Conservation (phyloP, 2,888 invertebrate species). For the Coleophora flavipennella region DNA sequence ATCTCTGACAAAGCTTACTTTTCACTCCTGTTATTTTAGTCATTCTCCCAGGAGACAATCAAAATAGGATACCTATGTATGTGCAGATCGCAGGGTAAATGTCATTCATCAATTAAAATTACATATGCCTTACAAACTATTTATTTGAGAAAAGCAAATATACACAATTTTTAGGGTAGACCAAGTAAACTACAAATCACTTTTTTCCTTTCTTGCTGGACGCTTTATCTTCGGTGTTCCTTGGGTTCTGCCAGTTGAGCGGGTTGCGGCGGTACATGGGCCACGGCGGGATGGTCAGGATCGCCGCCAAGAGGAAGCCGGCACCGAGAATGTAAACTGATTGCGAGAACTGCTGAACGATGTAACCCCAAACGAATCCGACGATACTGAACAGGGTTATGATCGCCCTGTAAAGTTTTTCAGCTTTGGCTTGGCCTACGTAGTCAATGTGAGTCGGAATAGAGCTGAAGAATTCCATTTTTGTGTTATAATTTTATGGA, state of each 20-base stretch:
- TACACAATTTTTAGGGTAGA: neutral
- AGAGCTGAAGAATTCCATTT: slow-evolving; percentile 62
- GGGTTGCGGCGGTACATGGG: slow-evolving; percentile 93
- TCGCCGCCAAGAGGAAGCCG: slow-evolving; percentile 88
- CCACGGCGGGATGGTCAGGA: slow-evolving; percentile 96
- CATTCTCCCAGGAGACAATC: too few relatives aligned
- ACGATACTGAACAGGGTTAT: slow-evolving; percentile 92
- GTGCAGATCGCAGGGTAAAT: too few relatives aligned
- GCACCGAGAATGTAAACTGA: slow-evolving; percentile 94
- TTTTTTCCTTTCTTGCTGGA: slow-evolving; percentile 72
- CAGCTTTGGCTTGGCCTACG: slow-evolving; percentile 92
- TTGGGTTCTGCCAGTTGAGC: slow-evolving; percentile 90
- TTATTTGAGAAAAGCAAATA: slow-evolving; percentile 21
- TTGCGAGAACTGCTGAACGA: slow-evolving; percentile 96
- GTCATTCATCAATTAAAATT: too few relatives aligned
- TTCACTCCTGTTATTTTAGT: too few relatives aligned
- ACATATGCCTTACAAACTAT: slow-evolving; percentile 25
- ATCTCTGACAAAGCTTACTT: too few relatives aligned
- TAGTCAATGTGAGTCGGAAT: slow-evolving; percentile 79
- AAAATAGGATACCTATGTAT: too few relatives aligned
- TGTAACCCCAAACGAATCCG: slow-evolving; percentile 93
- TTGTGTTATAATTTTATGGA: slow-evolving; percentile 5
- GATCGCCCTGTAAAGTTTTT: slow-evolving; percentile 90
- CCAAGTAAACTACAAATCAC: slow-evolving; percentile 11
- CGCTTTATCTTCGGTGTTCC: slow-evolving; percentile 51